Evolutionary conservation across 2,113 vertebrate species (phyloP).

Genomic region (Oceanites oceanicus): DNA sequence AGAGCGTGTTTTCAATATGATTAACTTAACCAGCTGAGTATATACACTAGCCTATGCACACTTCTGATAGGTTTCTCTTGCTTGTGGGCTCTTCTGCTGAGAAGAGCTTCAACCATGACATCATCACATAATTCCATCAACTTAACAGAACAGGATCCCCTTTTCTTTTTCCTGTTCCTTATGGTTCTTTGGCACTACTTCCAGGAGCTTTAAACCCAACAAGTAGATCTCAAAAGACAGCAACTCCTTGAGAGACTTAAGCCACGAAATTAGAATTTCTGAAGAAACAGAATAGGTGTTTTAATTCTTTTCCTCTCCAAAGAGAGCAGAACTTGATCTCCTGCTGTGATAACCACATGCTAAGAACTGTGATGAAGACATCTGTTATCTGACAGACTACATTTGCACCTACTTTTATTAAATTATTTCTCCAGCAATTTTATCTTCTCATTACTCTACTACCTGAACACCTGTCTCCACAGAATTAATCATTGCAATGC

Average conservation of each 20-base stretch:
- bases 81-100: neutral
- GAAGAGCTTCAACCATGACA: neutral
- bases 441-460: neutral
- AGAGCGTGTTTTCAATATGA: neutral
- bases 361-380: constrained; percentile 3
- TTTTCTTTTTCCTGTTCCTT: neutral
- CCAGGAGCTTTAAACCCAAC: constrained; percentile 24
- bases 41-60: neutral
- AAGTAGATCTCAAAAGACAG: constrained; percentile 52
- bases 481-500: neutral
- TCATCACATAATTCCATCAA: neutral
- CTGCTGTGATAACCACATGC: neutral
- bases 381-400: neutral
- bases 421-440: neutral
- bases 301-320: neutral
- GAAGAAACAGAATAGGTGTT: neutral
- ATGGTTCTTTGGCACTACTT: constrained; percentile 24
- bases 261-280: constrained; percentile 41
- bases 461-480: neutral
- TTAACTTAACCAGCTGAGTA: neutral
- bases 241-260: constrained; percentile 27
- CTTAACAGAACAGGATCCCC: neutral
- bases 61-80: neutral
- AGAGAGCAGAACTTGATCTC: constrained; percentile 26
- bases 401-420: constrained; percentile 4